Evolutionary conservation across 1,140 invertebrate genomes (phyloP), one percentile per base, ranked within the genome.

Genomic region (Tribolium madens): DNA sequence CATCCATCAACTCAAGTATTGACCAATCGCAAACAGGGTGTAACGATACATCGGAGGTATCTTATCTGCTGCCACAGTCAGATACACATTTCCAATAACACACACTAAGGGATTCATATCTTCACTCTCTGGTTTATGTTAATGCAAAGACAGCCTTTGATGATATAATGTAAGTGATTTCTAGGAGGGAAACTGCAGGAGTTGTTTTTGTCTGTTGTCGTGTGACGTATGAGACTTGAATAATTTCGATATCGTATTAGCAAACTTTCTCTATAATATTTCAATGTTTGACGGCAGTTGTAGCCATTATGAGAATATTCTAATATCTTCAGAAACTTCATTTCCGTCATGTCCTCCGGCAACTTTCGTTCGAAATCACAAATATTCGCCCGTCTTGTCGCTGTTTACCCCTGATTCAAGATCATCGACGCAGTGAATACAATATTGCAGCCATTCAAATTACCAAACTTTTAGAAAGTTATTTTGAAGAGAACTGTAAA

Each of bases 1-100:
- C 78, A 79, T 79, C 75, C 78, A 79, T 79, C 78, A 79, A 79
- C 60, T 73, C 36, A 53, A 79, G 78, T 76, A 76, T 79, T 79
- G 78, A 79, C 78, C 78, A 76, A 79, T 79, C 74, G 75, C 60
- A 72, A 76, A 74, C 69, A 72, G 78, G 60, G 70, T 31, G 15
- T 48, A 50, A 73, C 77, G 60, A 73, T 75, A 76, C 42, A 75
- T 78, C 68, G 64, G 48, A 57, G 57, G 50, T 72, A 77, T 77
- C 76, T 77, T 77, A 77, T 77, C 76, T 26, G 7, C 1, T 33
- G 75, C 13, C 52, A 73, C 69, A 73, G 33, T 60, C 76, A 73
- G 46, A 73, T 73, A 73, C 76, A 69, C 70, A 50, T 33, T 50
- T 47, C 15, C 60, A 46, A 70, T 76, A 69, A 76, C 75, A 76